Conservation (phyloP, 1,140 invertebrate species). For the Chrysomallon squamiferum region DNA sequence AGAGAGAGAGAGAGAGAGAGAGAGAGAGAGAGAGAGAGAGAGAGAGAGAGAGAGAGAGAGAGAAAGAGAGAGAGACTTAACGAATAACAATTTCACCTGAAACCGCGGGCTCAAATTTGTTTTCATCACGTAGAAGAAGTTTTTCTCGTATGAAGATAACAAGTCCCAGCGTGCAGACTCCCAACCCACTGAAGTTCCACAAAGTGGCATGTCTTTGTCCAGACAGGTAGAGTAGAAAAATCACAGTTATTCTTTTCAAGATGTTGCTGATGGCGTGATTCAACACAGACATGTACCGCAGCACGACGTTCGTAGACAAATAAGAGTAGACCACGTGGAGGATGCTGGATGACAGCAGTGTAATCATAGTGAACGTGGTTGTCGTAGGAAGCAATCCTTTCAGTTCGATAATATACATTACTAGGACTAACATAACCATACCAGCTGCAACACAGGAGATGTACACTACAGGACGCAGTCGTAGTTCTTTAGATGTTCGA, state of each 20-base stretch:
- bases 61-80: neutral
- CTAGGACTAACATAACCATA: neutral
- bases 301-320: constrained; percentile 26
- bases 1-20: neutral
- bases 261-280: constrained; percentile 31
- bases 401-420: too few relatives aligned
- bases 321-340: constrained; percentile 32
- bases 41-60: neutral
- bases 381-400: neutral
- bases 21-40: neutral
- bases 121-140: too few relatives aligned
- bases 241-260: constrained; percentile 28
- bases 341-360: constrained; percentile 1
- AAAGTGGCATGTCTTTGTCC: constrained; percentile 8
- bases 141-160: constrained; percentile 8
- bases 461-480: too few relatives aligned
- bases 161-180: neutral
- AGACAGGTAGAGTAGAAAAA: constrained; percentile 17
- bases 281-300: constrained; percentile 24
- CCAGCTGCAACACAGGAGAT: neutral
- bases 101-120: neutral
- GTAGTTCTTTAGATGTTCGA: neutral
- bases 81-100: neutral
- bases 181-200: constrained; percentile 6
- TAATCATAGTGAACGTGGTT: neutral